A percentile compares a stretch with the other conserved stretches of the same genome.
Conservation (phyloP, 30 jellyfish, hydroid and myxozoan genomes). For the Hydractinia echinata region DNA sequence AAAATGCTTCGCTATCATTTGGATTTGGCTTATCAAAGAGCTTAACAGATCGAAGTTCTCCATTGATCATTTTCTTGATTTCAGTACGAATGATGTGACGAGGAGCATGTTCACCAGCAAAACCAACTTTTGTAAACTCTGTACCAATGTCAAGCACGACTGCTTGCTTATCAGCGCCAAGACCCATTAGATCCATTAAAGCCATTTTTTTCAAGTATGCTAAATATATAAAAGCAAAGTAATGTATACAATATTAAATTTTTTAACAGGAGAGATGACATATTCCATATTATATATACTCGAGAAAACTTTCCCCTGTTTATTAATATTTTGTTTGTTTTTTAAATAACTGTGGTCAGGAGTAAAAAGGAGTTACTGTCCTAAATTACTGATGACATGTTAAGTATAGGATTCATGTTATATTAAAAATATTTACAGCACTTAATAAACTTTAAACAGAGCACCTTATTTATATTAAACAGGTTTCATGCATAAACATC, state of each 20-base stretch:
- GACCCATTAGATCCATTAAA: conserved; percentile 79
- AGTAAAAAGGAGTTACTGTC: no score
- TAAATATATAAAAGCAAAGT: not conserved
- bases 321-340: no score
- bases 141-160: conserved; percentile 87
- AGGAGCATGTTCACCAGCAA: conserved; percentile 90
- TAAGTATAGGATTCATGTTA: no score
- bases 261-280: no score
- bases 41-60: conserved; percentile 35
- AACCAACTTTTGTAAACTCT: conserved; percentile 87
- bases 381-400: no score
- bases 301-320: no score
- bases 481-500: no score
- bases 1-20: conserved; percentile 35
- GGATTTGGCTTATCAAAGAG: conserved; percentile 25
- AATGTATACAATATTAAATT: not conserved
- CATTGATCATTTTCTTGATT: conserved; percentile 42
- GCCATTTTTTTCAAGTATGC: conserved; percentile 53
- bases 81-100: conserved; percentile 80
- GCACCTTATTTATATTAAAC: no score
- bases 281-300: no score
- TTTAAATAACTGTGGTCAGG: no score
- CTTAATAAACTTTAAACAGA: no score
- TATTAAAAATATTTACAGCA: no score
- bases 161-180: conserved; percentile 96